These are phyloP conservation scores for Trialeurodes vaporariorum DNA, from an alignment of 1,140 invertebrate species.

Conservation along the genomic window DNA sequence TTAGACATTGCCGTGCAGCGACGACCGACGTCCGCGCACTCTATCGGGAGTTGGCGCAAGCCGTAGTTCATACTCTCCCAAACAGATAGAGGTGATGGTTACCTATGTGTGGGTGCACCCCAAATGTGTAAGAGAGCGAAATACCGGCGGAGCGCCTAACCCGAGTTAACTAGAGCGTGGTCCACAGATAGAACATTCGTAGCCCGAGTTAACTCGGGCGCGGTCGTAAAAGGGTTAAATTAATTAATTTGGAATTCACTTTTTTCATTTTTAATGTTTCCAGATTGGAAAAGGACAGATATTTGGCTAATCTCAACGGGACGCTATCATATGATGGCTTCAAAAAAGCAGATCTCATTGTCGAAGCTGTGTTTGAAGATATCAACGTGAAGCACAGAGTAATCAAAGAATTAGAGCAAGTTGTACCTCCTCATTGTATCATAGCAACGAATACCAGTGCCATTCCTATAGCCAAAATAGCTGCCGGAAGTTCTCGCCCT, in stretches of 20 bases:
- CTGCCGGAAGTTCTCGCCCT: slow-evolving; percentile 77
- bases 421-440: slow-evolving; percentile 79
- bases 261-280: slow-evolving; percentile 31
- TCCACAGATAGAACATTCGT: background rate
- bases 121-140: too few species aligned
- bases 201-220: too few species aligned
- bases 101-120: too few species aligned
- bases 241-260: slow-evolving; percentile 4
- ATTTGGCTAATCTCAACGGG: slow-evolving; percentile 62
- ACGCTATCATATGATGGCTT: slow-evolving; percentile 81
- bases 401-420: slow-evolving; percentile 86
- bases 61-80: too few species aligned
- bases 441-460: slow-evolving; percentile 98
- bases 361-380: slow-evolving; percentile 99
- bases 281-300: slow-evolving; percentile 66
- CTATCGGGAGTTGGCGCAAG: too few species aligned
- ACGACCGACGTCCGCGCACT: too few species aligned
- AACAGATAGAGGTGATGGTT: too few species aligned
- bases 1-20: too few species aligned
- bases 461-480: slow-evolving; percentile 91
- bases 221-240: too few species aligned
- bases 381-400: slow-evolving; percentile 93
- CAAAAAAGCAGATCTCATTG: slow-evolving; percentile 82
- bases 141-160: too few species aligned
- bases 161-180: too few species aligned